Percentiles rank a stretch among this genome's conserved stretches.
Conservation (phyloP, 1,140 invertebrate genomes). For the Pseudomyrmex pallidus region DNA sequence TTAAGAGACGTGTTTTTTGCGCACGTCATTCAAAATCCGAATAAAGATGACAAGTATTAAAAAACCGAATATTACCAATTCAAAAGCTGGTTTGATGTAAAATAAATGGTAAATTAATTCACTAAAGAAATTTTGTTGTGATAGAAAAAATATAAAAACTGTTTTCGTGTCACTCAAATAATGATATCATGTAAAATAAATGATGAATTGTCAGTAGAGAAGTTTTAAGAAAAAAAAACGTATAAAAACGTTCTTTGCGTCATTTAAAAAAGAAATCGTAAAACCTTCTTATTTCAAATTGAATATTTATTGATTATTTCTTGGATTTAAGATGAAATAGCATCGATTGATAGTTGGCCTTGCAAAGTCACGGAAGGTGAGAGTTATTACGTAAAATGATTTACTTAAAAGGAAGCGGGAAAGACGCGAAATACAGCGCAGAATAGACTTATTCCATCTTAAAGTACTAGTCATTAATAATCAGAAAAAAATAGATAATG, state of each 20-base stretch:
- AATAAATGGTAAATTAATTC: too few species aligned
- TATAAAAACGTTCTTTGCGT: neutral
- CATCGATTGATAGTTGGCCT: conserved; percentile 13
- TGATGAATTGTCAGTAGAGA: too few species aligned
- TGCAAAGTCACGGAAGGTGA: conserved; percentile 29
- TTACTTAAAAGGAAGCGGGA: conserved; percentile 23
- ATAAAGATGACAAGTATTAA: too few species aligned
- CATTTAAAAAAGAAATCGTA: neutral
- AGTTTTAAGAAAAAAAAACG: neutral
- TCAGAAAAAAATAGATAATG: neutral
- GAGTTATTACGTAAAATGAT: conserved; percentile 51
- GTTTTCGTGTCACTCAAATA: too few species aligned
- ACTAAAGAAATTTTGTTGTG: too few species aligned
- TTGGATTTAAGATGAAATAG: neutral
- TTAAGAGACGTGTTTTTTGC: too few species aligned
- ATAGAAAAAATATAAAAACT: too few species aligned
- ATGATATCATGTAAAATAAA: too few species aligned
- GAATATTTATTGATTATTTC: too few species aligned
- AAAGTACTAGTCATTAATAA: neutral
- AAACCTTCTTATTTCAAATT: neutral
- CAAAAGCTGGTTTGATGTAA: too few species aligned
- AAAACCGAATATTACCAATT: too few species aligned
- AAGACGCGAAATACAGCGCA: neutral
- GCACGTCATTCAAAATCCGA: too few species aligned
- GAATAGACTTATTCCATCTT: neutral